phyloP scores from a whole-genome alignment of 2,113 vertebrate species.

The Hemibagrus wyckioides region DNA sequence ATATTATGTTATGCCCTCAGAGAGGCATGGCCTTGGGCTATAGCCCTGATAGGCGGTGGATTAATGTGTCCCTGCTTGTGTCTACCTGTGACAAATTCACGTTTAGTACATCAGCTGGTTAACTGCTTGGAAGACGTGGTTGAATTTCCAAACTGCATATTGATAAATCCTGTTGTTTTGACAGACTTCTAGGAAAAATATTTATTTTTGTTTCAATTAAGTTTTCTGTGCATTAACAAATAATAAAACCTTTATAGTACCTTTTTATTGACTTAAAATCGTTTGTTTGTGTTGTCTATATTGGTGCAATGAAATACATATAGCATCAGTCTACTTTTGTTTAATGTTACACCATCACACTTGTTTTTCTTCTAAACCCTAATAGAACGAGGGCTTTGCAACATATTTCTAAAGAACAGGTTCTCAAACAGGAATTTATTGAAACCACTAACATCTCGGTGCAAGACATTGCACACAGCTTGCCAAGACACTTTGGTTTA shows the following conservation, averaged over 20 bases:
- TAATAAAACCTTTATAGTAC: no score
- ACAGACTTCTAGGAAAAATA: neutral
- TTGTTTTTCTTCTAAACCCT: neutral
- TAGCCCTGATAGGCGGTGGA: neutral
- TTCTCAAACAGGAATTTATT: conserved; percentile 25
- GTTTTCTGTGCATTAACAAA: neutral
- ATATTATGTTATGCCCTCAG: neutral
- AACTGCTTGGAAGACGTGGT: no score
- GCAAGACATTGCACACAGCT: neutral
- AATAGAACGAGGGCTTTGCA: neutral
- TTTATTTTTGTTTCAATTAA: neutral
- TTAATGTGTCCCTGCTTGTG: neutral
- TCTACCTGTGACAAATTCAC: neutral
- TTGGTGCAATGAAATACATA: neutral
- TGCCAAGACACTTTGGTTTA: neutral
- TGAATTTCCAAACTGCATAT: neutral
- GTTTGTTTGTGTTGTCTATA: neutral
- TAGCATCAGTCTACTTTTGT: neutral
- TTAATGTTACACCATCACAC: no score
- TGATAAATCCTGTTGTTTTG: neutral
- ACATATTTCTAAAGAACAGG: conserved; percentile 5
- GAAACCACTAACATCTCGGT: neutral
- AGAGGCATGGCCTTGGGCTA: neutral
- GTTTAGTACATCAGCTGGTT: neutral
- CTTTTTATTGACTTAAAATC: no score